Evolutionary conservation across 2,113 vertebrate genomes (phyloP), one percentile per base, ranked within the genome.

Genomic region (Pseudorasbora parva): DNA sequence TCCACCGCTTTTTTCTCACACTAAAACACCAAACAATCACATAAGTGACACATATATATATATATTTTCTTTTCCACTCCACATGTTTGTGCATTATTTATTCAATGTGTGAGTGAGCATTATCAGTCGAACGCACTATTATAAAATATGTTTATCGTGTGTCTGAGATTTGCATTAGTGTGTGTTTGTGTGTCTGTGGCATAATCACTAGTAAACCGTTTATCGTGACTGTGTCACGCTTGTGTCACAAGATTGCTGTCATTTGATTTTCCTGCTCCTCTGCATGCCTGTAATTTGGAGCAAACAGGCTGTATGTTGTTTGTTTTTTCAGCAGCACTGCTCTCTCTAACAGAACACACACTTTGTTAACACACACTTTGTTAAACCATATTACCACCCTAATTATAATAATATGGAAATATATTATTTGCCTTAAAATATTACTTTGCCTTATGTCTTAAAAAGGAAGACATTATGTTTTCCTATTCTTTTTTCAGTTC

Each of bases 221-320:
- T 75, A 54, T 75, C 73, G 47, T 54, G 45, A n/a, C 68, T 43
- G 19, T 41, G 68, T 43, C 68, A 71, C 10, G 37, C 68, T 56
- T 57, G 73, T 54, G 85, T 92, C 93, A 93, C 90, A 93, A 92
- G 93, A 91, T 90, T 68, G 79, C 81, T 81, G 90, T 94, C 91
- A 94, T 89, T 90, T 92, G 92, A 92, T 87, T 8, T 76, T 82
- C 81, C 75, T 62, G 33, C 90, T 45, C 37, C 41, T 4, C 37
- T 88, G 90, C 90, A 90, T 2, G 91, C 85, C 90, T 89, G 82
- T 87, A n/a, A 91, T 93, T 92, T 91, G 41, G 6, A 89, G 91
- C 12, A 19, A 60, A 60, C 74, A 21, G 37, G n/a, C 5, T 8
- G 15, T n/a, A 14, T 15, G 33, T 51, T 37, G 33, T 37, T n/a